phyloP scores from a whole-genome alignment of 1,140 invertebrate genomes.

The Stenopsyche tienmushanensis region DNA sequence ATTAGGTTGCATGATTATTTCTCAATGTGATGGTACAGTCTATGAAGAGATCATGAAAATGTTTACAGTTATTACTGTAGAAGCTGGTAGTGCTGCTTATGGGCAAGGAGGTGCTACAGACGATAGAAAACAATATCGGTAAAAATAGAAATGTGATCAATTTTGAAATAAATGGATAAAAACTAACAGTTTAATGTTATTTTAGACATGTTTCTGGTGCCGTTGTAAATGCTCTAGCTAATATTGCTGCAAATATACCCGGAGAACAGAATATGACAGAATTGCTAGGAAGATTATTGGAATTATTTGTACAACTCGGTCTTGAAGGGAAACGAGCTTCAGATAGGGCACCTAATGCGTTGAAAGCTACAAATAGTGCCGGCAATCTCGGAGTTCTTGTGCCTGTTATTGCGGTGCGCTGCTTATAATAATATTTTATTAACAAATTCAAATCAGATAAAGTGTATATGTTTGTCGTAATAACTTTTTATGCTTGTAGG shows the following conservation, averaged over 20 bases:
- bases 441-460: neutral
- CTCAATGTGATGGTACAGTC: slow-evolving; percentile 78
- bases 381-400: slow-evolving; percentile 97
- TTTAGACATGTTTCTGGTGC: slow-evolving; percentile 87
- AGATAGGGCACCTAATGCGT: slow-evolving; percentile 75
- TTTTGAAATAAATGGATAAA: neutral
- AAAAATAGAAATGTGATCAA: slow-evolving; percentile 41
- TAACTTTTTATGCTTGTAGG: slow-evolving; percentile 42
- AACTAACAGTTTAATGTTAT: slow-evolving; percentile 8
- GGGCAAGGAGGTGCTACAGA: slow-evolving; percentile 73
- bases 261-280: slow-evolving; percentile 86
- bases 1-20: slow-evolving; percentile 95
- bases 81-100: slow-evolving; percentile 89
- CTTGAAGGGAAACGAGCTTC: slow-evolving; percentile 92
- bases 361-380: slow-evolving; percentile 87
- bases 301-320: slow-evolving; percentile 96
- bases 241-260: slow-evolving; percentile 91
- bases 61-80: slow-evolving; percentile 93
- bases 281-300: slow-evolving; percentile 82
- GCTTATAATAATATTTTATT: too few relatives aligned
- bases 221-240: slow-evolving; percentile 91
- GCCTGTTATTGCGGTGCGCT: slow-evolving; percentile 88
- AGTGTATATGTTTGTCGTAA: neutral
- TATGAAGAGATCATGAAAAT: slow-evolving; percentile 97
- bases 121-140: slow-evolving; percentile 76